phyloP scores from a whole-genome alignment of 2,888 invertebrate genomes.

The Isoperla grammatica region DNA sequence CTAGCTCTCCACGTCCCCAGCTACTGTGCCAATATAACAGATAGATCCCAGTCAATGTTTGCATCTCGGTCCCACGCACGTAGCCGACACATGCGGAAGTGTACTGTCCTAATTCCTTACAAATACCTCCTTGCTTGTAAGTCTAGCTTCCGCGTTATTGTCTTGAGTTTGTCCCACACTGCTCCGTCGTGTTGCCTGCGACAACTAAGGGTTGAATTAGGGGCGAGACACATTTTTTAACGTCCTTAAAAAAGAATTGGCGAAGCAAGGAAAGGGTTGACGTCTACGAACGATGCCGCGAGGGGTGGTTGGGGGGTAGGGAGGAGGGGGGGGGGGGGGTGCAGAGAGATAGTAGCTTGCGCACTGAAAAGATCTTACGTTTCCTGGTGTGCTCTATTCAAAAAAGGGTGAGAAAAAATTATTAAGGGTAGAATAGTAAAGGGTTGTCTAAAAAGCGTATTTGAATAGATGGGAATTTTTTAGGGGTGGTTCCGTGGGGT shows the following conservation, averaged over 20 bases:
- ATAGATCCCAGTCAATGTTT: no score
- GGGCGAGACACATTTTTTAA: constrained; percentile 13
- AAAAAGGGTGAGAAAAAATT: constrained; percentile 14
- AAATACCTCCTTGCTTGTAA: not conserved
- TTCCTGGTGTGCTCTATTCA: constrained; percentile 15
- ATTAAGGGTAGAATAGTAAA: constrained; percentile 5
- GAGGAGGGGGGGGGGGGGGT: constrained; percentile 2
- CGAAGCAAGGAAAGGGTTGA: constrained; percentile 16
- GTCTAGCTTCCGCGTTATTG: constrained; percentile 6
- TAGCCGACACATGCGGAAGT: not conserved
- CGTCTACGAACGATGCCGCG: no score
- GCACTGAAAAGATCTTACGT: constrained; percentile 14
- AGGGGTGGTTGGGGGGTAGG: no score
- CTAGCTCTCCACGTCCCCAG: no score
- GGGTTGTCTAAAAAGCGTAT: constrained; percentile 15
- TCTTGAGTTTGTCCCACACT: constrained; percentile 1
- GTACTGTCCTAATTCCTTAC: no score
- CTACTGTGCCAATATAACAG: no score
- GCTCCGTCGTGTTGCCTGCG: not conserved
- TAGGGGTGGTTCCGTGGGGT: constrained; percentile 9
- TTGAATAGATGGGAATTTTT: constrained; percentile 17
- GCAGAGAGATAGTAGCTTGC: constrained; percentile 12
- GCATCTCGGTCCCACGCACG: no score
- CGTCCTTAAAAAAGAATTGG: constrained; percentile 13
- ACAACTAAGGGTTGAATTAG: not conserved